A percentile compares a stretch with the other conserved stretches of the same genome.
phyloP scores from a whole-genome alignment of 1,140 invertebrate genomes.

The Diabrotica virgifera region DNA sequence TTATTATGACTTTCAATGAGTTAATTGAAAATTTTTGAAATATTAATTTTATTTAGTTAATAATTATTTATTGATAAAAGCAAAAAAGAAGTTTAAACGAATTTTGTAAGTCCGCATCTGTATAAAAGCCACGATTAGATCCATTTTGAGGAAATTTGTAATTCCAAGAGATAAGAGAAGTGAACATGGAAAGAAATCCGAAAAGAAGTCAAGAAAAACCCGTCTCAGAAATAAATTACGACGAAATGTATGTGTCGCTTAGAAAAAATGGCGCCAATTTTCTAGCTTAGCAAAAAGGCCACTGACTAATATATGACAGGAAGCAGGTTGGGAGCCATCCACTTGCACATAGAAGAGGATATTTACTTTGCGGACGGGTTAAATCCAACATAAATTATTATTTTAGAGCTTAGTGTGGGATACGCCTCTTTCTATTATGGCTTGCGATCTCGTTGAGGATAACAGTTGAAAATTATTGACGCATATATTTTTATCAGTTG shows the following conservation, averaged over 20 bases:
- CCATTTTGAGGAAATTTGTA: neutral
- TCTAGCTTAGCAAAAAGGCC: neutral
- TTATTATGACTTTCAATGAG: too few relatives aligned
- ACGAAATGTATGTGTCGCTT: neutral
- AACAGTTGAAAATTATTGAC: too few relatives aligned
- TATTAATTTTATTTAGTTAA: too few relatives aligned
- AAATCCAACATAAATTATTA: constrained; percentile 3
- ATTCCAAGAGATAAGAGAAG: neutral
- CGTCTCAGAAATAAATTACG: neutral
- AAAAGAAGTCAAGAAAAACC: neutral
- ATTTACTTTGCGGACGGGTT: neutral
- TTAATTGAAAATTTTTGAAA: too few relatives aligned
- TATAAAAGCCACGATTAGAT: too few relatives aligned
- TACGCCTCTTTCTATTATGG: neutral
- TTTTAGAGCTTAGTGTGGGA: neutral
- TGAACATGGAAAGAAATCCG: neutral
- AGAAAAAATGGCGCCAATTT: constrained; percentile 1
- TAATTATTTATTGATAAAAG: too few relatives aligned
- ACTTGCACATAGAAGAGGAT: neutral
- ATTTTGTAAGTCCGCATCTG: too few relatives aligned
- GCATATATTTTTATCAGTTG: too few relatives aligned
- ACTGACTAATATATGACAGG: neutral
- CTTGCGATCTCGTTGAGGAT: too few relatives aligned
- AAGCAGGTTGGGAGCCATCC: neutral
- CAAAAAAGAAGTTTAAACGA: too few relatives aligned